phyloP scores from a whole-genome alignment of 1,140 invertebrate species.

The Zaprionus inermis region DNA sequence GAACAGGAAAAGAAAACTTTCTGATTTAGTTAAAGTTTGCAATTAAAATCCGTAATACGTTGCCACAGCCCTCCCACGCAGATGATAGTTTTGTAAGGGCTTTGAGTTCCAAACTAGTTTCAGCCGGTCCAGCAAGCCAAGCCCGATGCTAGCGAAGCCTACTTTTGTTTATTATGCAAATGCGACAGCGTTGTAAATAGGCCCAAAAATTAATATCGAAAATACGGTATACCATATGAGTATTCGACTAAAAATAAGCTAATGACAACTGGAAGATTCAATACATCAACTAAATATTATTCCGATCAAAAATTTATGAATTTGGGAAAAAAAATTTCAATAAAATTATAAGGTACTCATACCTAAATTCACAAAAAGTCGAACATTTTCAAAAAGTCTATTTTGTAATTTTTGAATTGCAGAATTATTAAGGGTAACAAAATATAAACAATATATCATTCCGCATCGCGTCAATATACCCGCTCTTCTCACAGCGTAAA shows the following conservation, averaged over 20 bases:
- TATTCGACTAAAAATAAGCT: constrained; percentile 19
- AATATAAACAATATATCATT: no score
- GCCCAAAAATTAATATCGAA: constrained; percentile 6
- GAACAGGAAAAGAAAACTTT: constrained; percentile 11
- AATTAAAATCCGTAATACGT: neutral
- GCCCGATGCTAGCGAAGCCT: constrained; percentile 19
- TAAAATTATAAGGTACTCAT: no score
- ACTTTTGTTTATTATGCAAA: constrained; percentile 36
- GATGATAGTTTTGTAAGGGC: constrained; percentile 14
- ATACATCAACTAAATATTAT: no score
- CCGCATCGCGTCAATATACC: neutral
- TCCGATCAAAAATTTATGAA: no score
- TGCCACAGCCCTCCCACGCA: constrained; percentile 7
- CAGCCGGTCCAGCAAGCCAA: neutral
- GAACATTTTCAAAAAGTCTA: no score
- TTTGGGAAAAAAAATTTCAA: no score
- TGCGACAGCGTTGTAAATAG: neutral
- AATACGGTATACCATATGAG: no score
- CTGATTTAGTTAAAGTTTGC: neutral
- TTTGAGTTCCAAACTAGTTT: constrained; percentile 19
- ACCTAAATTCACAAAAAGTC: no score
- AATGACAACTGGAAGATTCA: neutral
- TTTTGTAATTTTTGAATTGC: no score
- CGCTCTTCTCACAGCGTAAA: neutral
- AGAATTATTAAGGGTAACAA: no score